Evolutionary conservation across 1,140 invertebrate genomes (phyloP).

Genomic region (Andricus grossulariae): DNA sequence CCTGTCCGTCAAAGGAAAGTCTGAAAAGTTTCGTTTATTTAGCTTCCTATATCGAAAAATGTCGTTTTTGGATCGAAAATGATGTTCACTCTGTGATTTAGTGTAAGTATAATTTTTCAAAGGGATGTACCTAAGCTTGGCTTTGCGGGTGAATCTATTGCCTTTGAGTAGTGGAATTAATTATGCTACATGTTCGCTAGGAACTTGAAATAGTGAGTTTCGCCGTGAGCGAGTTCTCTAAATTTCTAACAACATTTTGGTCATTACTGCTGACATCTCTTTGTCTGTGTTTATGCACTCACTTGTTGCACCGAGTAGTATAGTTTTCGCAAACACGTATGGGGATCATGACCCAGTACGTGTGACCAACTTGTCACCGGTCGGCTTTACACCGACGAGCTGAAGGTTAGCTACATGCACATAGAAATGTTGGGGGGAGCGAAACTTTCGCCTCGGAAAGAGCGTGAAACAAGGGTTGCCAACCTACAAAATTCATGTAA

Average conservation of each 20-base stretch:
- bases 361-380: not conserved
- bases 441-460: no score
- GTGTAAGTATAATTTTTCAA: not conserved
- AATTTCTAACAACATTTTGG: no score
- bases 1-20: conserved; percentile 3
- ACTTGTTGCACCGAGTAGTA: not conserved
- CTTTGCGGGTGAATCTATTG: no score
- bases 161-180: no score
- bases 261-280: not conserved
- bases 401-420: no score
- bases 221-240: no score
- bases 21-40: not conserved
- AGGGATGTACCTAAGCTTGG: not conserved
- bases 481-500: no score
- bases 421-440: no score
- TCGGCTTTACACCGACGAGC: no score
- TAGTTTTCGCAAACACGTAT: not conserved
- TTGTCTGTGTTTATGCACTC: not conserved
- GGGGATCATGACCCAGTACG: not conserved
- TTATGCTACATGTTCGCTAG: no score
- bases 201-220: no score
- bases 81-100: not conserved
- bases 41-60: not conserved
- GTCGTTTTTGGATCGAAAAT: conserved; percentile 3
- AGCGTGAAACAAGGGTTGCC: fast-evolving